Evolutionary conservation across 2,113 vertebrate species (phyloP).

Genomic region (Cheirogaleus medius): DNA sequence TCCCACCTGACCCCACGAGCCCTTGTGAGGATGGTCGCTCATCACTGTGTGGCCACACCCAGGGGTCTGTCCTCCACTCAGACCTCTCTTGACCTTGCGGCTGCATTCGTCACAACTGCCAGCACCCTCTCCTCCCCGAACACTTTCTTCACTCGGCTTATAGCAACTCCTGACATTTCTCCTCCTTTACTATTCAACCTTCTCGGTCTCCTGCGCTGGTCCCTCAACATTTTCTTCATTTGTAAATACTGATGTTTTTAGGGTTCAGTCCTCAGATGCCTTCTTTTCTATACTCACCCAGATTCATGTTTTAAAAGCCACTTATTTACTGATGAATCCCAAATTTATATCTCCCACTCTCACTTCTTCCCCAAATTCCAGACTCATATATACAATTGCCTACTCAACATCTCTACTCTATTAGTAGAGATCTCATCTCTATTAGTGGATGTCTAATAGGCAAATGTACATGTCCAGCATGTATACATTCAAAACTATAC

Average conservation of each 20-base stretch:
- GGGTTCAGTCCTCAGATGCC: neutral
- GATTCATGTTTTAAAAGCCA: neutral
- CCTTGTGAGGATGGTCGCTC: neutral
- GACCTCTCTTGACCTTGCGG: neutral
- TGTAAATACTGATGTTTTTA: neutral
- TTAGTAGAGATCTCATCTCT: no score
- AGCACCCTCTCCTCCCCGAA: neutral
- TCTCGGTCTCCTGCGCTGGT: neutral
- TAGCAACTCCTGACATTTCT: neutral
- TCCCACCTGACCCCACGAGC: neutral
- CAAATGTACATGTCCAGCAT: neutral
- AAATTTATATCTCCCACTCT: neutral
- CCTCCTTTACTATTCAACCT: neutral
- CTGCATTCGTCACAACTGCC: neutral
- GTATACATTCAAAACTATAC: neutral
- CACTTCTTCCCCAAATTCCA: neutral
- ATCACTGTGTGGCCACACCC: accelerated
- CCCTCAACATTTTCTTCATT: neutral
- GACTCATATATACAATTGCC: neutral
- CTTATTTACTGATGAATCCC: neutral
- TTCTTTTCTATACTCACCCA: neutral
- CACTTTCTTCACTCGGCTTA: neutral
- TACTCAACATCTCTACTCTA: neutral
- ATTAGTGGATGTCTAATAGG: neutral
- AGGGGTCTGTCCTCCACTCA: accelerated